These are phyloP conservation scores for Amblyopsis hoosieri DNA, from an alignment of 2,797 vertebrate genomes.

Conservation along the genomic window DNA sequence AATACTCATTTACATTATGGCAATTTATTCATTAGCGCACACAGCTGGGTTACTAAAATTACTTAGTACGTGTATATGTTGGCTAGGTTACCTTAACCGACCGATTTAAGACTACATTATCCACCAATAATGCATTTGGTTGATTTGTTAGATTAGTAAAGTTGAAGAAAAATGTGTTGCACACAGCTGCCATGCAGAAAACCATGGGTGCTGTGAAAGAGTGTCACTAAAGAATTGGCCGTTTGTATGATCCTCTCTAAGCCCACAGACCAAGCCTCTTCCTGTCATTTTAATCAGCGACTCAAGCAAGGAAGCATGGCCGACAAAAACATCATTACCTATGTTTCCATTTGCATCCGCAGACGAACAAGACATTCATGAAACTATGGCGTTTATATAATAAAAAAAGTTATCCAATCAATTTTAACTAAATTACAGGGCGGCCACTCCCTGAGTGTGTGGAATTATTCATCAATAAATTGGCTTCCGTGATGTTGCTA, in stretches of 20 bases:
- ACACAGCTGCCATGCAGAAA: not conserved
- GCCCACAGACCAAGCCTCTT: constrained; percentile 3
- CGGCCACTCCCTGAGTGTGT: not conserved
- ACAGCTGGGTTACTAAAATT: constrained; percentile 6
- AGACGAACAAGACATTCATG: constrained; percentile 60
- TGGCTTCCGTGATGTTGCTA: constrained; percentile 10
- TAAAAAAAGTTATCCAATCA: constrained; percentile 19
- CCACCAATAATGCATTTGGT: not conserved
- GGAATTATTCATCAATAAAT: constrained; percentile 17
- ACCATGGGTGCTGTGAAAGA: too few relatives aligned
- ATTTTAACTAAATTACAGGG: constrained; percentile 21
- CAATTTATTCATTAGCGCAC: constrained; percentile 14
- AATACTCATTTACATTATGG: constrained; percentile 37
- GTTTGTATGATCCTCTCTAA: constrained; percentile 8
- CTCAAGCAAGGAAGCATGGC: constrained; percentile 27
- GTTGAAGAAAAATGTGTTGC: too few relatives aligned
- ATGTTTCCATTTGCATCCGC: constrained; percentile 45
- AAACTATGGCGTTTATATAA: constrained; percentile 28
- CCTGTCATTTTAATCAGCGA: constrained; percentile 33
- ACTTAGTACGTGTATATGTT: not conserved
- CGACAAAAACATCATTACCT: constrained; percentile 49
- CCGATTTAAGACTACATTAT: constrained; percentile 8
- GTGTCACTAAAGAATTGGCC: too few relatives aligned
- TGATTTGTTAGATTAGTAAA: too few relatives aligned
- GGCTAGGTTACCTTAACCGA: not conserved